phyloP scores from a whole-genome alignment of 2,888 invertebrate genomes.

The Girardia tigrina region DNA sequence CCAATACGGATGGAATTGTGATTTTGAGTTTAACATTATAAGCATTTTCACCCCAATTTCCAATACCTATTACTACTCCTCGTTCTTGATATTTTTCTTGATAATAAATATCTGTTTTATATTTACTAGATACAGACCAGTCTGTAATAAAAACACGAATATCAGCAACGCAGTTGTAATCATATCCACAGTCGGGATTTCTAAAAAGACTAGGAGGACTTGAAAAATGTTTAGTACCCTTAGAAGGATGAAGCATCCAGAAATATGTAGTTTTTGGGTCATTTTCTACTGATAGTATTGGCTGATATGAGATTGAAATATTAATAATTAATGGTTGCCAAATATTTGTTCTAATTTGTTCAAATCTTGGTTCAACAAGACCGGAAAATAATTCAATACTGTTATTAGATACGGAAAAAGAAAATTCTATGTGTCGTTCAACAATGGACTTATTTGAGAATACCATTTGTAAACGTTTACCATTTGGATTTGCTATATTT shows the following conservation, averaged over 20 bases:
- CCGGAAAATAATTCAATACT: background rate
- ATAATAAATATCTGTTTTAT: slow-evolving; percentile 24
- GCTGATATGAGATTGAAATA: slow-evolving; percentile 14
- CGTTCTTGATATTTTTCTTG: slow-evolving; percentile 19
- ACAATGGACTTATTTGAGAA: background rate
- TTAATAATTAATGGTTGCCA: slow-evolving; percentile 31
- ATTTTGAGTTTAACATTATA: slow-evolving; percentile 20
- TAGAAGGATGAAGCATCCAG: slow-evolving; percentile 26
- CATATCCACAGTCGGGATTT: slow-evolving; percentile 30
- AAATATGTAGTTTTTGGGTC: background rate
- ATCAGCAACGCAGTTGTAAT: slow-evolving; percentile 25
- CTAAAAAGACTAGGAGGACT: background rate
- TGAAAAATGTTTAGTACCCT: background rate
- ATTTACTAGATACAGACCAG: background rate
- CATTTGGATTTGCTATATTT: background rate
- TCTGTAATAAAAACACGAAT: slow-evolving; percentile 14
- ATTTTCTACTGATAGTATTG: background rate
- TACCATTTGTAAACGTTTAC: slow-evolving; percentile 17
- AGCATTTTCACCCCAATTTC: slow-evolving; percentile 32
- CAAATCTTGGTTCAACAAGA: slow-evolving; percentile 27
- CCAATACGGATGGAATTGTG: background rate
- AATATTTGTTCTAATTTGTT: slow-evolving; percentile 21
- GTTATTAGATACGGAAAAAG: background rate
- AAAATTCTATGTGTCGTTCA: background rate
- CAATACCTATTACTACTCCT: slow-evolving; percentile 6